Evolutionary conservation across 2,888 invertebrate species (phyloP).

Genomic region (Oscheius onirici): DNA sequence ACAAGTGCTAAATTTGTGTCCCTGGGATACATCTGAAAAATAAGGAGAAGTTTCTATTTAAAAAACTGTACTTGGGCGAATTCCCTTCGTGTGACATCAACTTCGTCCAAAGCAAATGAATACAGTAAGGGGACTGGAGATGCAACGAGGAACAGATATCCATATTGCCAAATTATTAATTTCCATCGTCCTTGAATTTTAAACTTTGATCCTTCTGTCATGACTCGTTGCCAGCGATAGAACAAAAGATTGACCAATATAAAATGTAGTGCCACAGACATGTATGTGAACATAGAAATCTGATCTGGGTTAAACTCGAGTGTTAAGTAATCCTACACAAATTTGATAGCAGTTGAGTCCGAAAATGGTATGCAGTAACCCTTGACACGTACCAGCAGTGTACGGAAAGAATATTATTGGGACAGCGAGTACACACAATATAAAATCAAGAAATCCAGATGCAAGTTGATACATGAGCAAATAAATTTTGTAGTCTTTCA

Average conservation of each 20-base stretch:
- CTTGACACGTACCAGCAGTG: not conserved
- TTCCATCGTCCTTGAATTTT: not conserved
- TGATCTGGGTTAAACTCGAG: too few relatives aligned
- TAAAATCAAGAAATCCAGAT: slow-evolving; percentile 2
- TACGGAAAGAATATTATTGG: not conserved
- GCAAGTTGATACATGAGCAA: not conserved
- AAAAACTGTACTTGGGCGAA: not conserved
- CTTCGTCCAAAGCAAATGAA: not conserved
- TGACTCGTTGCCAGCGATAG: slow-evolving; percentile 1
- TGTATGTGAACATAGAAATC: not conserved
- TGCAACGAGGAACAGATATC: not conserved
- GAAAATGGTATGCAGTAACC: not conserved
- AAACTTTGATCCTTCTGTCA: not conserved
- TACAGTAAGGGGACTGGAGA: not conserved
- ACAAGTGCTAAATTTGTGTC: not conserved
- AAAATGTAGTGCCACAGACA: not conserved
- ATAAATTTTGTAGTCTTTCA: not conserved
- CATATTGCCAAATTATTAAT: not conserved
- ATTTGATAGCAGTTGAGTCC: not conserved
- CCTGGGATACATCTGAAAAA: not conserved
- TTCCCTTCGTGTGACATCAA: not conserved
- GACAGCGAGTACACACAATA: not conserved
- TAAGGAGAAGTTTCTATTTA: not conserved
- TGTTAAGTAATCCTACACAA: not conserved
- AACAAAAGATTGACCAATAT: not conserved